Evolutionary conservation across 2,888 invertebrate species (phyloP), one percentile per base, ranked within the genome.

Genomic region (Minunthozetes semirufus): DNA sequence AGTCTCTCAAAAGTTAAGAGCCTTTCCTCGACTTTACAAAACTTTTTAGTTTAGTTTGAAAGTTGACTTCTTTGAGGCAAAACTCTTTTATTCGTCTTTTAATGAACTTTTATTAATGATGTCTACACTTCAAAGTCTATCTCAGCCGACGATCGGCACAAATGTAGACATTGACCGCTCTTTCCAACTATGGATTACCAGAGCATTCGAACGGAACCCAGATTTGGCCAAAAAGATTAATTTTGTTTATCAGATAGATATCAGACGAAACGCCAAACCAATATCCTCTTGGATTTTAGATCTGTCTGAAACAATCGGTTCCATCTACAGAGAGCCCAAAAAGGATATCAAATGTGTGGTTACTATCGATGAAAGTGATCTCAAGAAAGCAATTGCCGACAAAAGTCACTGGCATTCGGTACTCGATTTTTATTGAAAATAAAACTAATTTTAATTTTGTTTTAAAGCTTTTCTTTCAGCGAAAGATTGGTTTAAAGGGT

Each of bases 171-270:
- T 63, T 6, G 63, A 63, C 4, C 3, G 38, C 0, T 63, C 15
- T 5, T 63, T 63, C 8, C 29, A 33, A n/a, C 11, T n/a, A 15
- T 63, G 63, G 63, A 63, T 63, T 15, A 33, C 22, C 2, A n/a
- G n/a, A 19, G 27, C 38, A 19, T 19, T 63, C 3, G n/a, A 29
- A 19, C 29, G 63, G 2, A 63, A 33, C 15, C 63, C 63, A 33
- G 63, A n/a, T 17, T 38, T 63, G 63, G 63, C 63, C 38, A 63
- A 38, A 33, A 17, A 63, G 63, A 63, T 63, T 19, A 63, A 63
- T 63, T 29, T 33, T n/a, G 33, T 63, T 5, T 63, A 63, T 63
- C 63, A 63, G n/a, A 5, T 63, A 5, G 27, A 63, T 63, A 63
- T 63, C 19, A 63, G 17, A 19, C 33, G 2, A 1, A 33, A n/a